Base-by-base conservation (phyloP, 1,140 invertebrate species). In the Aradophagus sp. region DNA sequence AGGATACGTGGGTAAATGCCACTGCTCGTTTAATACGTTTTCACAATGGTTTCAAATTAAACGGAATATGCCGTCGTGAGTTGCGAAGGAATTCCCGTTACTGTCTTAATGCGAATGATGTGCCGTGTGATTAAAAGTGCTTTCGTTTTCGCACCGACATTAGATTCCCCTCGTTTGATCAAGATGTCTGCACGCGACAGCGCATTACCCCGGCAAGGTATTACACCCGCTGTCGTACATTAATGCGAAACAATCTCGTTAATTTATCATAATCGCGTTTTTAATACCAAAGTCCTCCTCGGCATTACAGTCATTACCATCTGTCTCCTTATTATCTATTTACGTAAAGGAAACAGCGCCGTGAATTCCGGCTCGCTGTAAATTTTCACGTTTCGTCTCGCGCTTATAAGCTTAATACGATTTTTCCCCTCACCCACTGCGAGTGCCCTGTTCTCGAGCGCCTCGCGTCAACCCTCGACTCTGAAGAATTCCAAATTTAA, bases 401-500 rank as follows among this genome's bases (percentile, higher is more conserved):
- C 55, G 42, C 41, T 63, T 63, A 63, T 63, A 48, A 31, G 34
- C 42, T 53, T 63, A 63, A 63, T 63, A 63, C 48, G 32, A 63
- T 63, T 63, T 63, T 53, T 53, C 48, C 48, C 48, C 48, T 53
- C 41, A 55, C 39, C 48, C 38, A 45, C 53, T 62, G 6, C 39
- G 14, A 27, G 20, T 63, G 20, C 8, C 20, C 8, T 12, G 31
- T 47, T 14, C 48, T 36, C 41, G 35, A 63, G 48, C 47, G 48
- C 59, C 26, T 63, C 34, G 41, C 36, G 59, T 41, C 59, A 52
- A 63, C 48, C 48, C 48, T 63, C 48, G 31, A 39, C 48, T 36
- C 59, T 53, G 32, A 63, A 63, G 59, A 63, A 63, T 63, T 62
- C 58, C 58, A 52, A 62, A 62, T 62, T 62, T 52, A 52, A 62